Base-by-base conservation (phyloP, 2,888 invertebrate species). In the Drosophila mercatorum region DNA sequence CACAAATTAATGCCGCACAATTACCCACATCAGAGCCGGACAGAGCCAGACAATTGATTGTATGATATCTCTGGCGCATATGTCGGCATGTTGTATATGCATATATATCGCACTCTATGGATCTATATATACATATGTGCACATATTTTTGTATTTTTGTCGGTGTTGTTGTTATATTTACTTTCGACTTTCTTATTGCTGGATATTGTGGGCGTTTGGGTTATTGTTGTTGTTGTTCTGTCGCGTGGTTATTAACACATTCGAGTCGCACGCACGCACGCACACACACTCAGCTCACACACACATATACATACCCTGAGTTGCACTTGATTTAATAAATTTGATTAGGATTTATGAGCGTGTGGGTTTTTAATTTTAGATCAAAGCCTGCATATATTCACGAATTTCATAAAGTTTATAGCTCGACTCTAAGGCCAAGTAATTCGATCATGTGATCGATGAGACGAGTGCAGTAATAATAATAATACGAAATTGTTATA, bases 251-350 rank as follows among this genome's bases (percentile, higher is more conserved):
- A 83, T 86, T 80, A 80, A 86, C 80, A 83, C 78, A 80, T 67
- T 68, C 46, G 46, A 64, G n/a, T 40, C 49, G n/a, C 47, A 51
- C 31, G 28, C 51, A 61, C 22, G 6, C 10, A 36, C 63, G n/a
- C 31, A 40, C 78, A 79, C 68, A 63, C 46, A 62, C 60, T 14
- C 22, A 12, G 34, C 22, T n/a, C 10, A 53, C 34, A 38, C 47
- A 49, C 22, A 52, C 22, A 52, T 11, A 22, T 22, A 52, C 17
- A 22, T 22, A 41, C 40, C 68, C 57, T 46, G 38, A 60, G 44
- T 51, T 64, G 77, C 68, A 83, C 86, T 90, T 91, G 90, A 91
- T 91, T 91, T 91, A 79, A 90, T 91, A 87, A 90, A 91, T 80
- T 90, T 88, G 83, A 91, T 91, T 91, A 90, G 79, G 84, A 91